Percentiles rank a stretch among this genome's conserved stretches.
These are phyloP conservation scores for Sturnira hondurensis DNA, from an alignment of 2,113 vertebrate species.

Conservation along the genomic window DNA sequence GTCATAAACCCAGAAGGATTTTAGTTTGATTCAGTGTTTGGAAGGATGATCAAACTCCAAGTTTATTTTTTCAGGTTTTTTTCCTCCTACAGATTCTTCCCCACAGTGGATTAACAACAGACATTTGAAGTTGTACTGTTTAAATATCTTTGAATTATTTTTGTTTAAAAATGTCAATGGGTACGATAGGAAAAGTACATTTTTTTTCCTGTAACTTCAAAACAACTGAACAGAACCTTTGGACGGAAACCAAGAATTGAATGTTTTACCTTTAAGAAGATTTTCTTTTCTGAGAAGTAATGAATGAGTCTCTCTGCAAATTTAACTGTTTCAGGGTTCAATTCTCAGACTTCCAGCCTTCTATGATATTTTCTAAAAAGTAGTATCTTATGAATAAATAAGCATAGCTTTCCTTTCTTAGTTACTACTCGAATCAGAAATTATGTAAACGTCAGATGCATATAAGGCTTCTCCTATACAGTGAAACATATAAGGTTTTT, in stretches of 20 bases:
- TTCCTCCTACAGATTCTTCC: constrained; percentile 57
- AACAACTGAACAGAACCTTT: constrained; percentile 74
- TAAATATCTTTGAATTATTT: constrained; percentile 77
- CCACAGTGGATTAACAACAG: constrained; percentile 66
- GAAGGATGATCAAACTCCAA: constrained; percentile 66
- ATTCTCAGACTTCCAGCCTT: background rate
- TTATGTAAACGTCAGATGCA: background rate
- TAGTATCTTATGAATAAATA: background rate
- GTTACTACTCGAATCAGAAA: background rate
- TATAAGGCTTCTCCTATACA: background rate
- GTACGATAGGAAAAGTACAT: constrained; percentile 73
- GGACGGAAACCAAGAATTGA: constrained; percentile 73
- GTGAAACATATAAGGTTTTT: background rate
- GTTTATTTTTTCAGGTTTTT: constrained; percentile 70
- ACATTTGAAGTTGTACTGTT: constrained; percentile 74
- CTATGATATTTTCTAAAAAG: background rate
- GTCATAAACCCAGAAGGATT: constrained; percentile 61
- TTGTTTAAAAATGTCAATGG: constrained; percentile 77
- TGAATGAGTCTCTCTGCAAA: constrained; percentile 56
- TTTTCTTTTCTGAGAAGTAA: constrained; percentile 66
- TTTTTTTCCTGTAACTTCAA: constrained; percentile 72
- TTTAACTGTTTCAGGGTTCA: constrained; percentile 63
- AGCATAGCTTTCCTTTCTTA: background rate
- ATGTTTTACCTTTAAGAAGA: constrained; percentile 62
- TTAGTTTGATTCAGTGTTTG: constrained; percentile 65